These are phyloP conservation scores for Serranochromis macrocephalus DNA, from an alignment of 2,113 vertebrate genomes.

Conservation along the genomic window DNA sequence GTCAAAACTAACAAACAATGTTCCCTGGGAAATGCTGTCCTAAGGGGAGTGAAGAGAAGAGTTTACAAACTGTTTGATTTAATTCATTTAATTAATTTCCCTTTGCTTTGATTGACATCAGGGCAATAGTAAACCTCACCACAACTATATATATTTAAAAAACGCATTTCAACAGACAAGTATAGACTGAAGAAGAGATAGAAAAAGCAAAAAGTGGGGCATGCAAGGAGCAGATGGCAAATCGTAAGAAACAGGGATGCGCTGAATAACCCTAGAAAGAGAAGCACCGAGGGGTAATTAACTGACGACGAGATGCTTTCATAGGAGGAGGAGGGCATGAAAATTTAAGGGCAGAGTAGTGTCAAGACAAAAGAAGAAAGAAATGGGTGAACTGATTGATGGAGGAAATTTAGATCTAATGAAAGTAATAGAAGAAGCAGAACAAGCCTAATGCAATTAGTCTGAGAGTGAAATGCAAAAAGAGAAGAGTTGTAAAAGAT, in stretches of 20 bases:
- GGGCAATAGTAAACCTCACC: not conserved
- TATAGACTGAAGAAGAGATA: not conserved
- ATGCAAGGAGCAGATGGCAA: not conserved
- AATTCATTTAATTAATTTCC: not conserved
- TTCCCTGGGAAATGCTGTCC: fast-evolving
- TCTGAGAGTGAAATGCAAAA: not conserved
- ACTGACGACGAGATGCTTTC: not conserved
- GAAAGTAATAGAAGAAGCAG: conserved; percentile 13
- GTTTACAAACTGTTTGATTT: not conserved
- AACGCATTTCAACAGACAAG: not conserved
- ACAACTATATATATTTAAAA: not conserved
- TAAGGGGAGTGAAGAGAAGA: not conserved
- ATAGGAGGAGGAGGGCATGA: not conserved
- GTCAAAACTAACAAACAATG: not conserved
- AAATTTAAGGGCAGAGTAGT: not conserved
- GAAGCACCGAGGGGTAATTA: not conserved
- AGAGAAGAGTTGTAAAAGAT: not conserved
- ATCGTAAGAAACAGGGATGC: not conserved
- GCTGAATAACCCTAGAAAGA: conserved; percentile 3
- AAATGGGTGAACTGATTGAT: conserved; percentile 13
- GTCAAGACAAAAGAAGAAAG: not conserved
- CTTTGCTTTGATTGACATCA: not conserved
- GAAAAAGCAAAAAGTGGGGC: not conserved
- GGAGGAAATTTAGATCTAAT: conserved; percentile 20
- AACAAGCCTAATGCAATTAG: conserved; percentile 11